Evolutionary conservation across 2,113 vertebrate species (phyloP), one percentile per base, ranked within the genome.

Genomic region (Bolborhynchus lineola): DNA sequence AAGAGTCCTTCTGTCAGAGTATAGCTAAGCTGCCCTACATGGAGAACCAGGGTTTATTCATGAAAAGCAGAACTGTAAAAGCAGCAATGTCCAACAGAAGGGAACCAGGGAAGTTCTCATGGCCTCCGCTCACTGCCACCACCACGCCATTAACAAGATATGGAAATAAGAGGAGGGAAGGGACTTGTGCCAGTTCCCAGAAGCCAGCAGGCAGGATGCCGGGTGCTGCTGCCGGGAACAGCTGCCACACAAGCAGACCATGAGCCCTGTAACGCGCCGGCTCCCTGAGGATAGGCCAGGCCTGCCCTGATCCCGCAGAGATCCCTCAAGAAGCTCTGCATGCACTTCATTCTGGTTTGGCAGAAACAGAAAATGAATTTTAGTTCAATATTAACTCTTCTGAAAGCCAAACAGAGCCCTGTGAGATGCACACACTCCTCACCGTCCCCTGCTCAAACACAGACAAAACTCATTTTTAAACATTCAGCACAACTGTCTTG

Each of bases 401-500:
- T 33, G 25, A 83, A 80, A 49, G 41, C 14, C 62, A 70, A 59
- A 52, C 24, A 31, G 35, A 75, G 16, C 46, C 41, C 72, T 46
- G 25, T 46, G 24, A 69, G 33, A 67, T 9, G 37, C 1, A 33
- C 1, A 33, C 23, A 41, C 11, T 82, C 29, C 50, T 69, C 10
- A 11, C 53, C 57, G 25, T 8, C 74, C 46, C 53, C 49, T 29
- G 35, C 53, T 64, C 13, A 13, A 90, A 82, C 33, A n/a, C 28
- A 49, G 35, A 55, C 23, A 93, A 68, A 82, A 72, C 3, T 42
- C 26, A 49, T 59, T 70, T 72, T 80, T 12, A 68, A 90, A 46
- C 0, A 0, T 42, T 62, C 0, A 0, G 29, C 44, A 74, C 26
- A 47, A 86, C 20, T 13, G 49, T 39, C 46, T 89, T 5, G 5